phyloP scores from a whole-genome alignment of 1,140 invertebrate genomes.

The Drosophila albomicans region DNA sequence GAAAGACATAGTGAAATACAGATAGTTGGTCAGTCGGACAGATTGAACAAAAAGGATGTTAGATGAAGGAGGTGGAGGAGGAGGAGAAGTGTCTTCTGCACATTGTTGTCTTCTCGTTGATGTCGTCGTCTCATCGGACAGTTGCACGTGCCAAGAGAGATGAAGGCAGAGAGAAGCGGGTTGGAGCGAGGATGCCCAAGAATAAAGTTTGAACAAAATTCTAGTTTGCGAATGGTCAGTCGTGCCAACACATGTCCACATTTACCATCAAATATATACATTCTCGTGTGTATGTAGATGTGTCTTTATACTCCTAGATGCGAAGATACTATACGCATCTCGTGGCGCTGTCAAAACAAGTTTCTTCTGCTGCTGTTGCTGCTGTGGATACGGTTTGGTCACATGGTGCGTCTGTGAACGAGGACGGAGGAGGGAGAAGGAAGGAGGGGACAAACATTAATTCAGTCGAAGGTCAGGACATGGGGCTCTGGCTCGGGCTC shows the following conservation, averaged over 20 bases:
- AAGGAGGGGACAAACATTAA: conserved; percentile 38
- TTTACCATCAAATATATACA: conserved; percentile 8
- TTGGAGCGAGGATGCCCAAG: conserved; percentile 9
- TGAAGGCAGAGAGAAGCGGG: conserved; percentile 12
- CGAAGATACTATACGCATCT: conserved; percentile 41
- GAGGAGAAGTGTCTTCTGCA: conserved; percentile 58
- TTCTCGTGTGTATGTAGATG: conserved; percentile 23
- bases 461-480: conserved; percentile 45
- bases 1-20: conserved; percentile 38
- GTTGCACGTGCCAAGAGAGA: conserved; percentile 49
- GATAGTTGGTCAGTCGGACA: background rate
- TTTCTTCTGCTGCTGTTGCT: conserved; percentile 8
- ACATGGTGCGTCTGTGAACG: background rate
- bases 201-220: conserved; percentile 50
- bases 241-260: conserved; percentile 16
- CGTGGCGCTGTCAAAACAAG: conserved; percentile 25
- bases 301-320: conserved; percentile 25
- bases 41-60: conserved; percentile 5
- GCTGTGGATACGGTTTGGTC: background rate
- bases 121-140: conserved; percentile 28
- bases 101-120: conserved; percentile 25
- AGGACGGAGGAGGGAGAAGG: background rate
- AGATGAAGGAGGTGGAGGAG: background rate
- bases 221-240: conserved; percentile 33
- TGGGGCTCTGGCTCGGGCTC: conserved; percentile 7